Base-by-base conservation (phyloP, 1,140 invertebrate species). In the Euglossa dilemma region DNA sequence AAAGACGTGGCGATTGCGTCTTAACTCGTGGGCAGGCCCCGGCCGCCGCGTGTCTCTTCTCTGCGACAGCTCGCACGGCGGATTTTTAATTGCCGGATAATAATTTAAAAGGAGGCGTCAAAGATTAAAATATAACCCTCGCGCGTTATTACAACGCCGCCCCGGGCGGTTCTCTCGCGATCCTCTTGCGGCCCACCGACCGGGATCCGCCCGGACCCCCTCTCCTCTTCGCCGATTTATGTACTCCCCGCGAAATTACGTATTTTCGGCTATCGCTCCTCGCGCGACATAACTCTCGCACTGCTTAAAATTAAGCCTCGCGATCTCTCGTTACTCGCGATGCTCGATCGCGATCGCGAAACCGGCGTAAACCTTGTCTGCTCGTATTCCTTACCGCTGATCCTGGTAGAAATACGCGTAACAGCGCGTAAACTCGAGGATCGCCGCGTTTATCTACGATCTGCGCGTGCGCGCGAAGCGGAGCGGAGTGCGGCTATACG, bases 11-110 rank as follows among this genome's bases (percentile, higher is more conserved):
- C 56, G 72, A 75, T 47, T 36, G 72, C 72, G 72, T 74, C n/a
- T n/a, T 45, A 14, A 56, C 72, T 77, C 61, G 57, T 43, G 57
- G 25, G 52, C 6, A 59, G 36, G 54, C n/a, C 47, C 12, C 36
- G n/a, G n/a, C n/a, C n/a, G 18, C 11, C 9, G 6, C 23, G 20
- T 25, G 50, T n/a, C 14, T 16, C n/a, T 28, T 8, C 25, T 4
- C 63, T n/a, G 50, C 56, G 77, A 59, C 78, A 78, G 56, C 14
- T 70, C 77, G 77, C 54, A 20, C n/a, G 59, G 9, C 18, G 73
- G 47, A 67, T 67, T 82, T 82, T 82, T 82, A 82, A 82, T 82
- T 82, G 80, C 72, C 54, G 80, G 52, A 82, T 57, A 76, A 82
- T 82, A 76, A 82, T 82, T 82, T 76, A 82, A 82, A 57, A 67